Evolutionary conservation across 2,888 invertebrate genomes (phyloP).

Genomic region (Molorchus minor): DNA sequence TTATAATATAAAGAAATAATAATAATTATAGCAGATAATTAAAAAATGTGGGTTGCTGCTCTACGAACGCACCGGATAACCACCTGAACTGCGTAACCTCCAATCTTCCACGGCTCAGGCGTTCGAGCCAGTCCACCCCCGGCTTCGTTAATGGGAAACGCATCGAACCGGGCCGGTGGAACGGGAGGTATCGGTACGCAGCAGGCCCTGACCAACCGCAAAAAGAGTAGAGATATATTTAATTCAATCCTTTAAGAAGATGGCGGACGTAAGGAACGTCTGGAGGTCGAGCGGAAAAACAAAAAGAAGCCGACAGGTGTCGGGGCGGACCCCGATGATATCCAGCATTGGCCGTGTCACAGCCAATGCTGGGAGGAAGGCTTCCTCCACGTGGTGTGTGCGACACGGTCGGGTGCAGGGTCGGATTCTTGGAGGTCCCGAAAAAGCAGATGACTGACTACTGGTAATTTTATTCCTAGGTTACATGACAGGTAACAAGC

Average conservation of each 20-base stretch:
- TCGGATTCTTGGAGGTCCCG: conserved; percentile 1
- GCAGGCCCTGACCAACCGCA: conserved; percentile 40
- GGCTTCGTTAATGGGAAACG: not conserved
- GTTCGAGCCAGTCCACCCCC: too few species aligned
- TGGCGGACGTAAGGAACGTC: conserved; percentile 41
- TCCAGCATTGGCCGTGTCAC: conserved; percentile 56
- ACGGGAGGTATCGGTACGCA: conserved; percentile 15
- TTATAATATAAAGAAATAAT: too few species aligned
- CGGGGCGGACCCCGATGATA: conserved; percentile 43
- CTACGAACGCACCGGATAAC: too few species aligned
- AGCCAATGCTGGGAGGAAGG: conserved; percentile 52
- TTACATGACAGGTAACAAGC: too few species aligned
- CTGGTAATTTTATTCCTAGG: too few species aligned
- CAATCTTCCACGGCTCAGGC: too few species aligned
- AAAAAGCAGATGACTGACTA: too few species aligned
- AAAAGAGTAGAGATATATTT: conserved; percentile 44
- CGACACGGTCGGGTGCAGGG: conserved; percentile 5
- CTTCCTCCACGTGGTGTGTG: conserved; percentile 22
- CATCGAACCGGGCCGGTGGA: not conserved
- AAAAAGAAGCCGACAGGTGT: conserved; percentile 53
- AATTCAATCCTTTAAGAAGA: conserved; percentile 52
- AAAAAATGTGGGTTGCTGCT: too few species aligned
- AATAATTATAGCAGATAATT: too few species aligned
- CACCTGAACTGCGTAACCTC: too few species aligned
- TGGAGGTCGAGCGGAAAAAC: conserved; percentile 44